These are phyloP conservation scores for Rhagium mordax DNA, from an alignment of 2,888 invertebrate species.

Conservation along the genomic window DNA sequence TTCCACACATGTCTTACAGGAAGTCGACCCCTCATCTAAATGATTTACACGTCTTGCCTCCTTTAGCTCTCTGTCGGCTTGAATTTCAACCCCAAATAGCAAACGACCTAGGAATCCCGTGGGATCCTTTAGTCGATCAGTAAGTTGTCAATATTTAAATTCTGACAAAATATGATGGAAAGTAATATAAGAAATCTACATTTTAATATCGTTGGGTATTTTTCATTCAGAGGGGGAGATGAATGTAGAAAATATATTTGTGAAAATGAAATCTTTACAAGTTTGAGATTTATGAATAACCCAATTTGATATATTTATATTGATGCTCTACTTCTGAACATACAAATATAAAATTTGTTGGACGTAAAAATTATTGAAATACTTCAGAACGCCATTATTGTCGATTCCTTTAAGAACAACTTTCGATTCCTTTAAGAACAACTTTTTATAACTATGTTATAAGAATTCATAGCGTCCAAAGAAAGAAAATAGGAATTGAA, in stretches of 20 bases:
- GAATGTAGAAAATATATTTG: not conserved
- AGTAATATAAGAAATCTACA: not conserved
- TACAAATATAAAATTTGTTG: too few species aligned
- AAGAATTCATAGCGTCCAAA: too few species aligned
- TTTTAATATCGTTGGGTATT: not conserved
- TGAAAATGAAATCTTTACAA: not conserved
- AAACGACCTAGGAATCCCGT: not conserved
- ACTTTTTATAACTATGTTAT: too few species aligned
- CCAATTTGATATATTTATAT: too few species aligned
- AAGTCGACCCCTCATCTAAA: conserved; percentile 40
- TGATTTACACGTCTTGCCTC: conserved; percentile 43
- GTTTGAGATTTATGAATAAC: too few species aligned
- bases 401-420: too few species aligned
- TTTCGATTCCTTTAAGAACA: too few species aligned
- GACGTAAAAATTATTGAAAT: too few species aligned
- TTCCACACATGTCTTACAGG: conserved; percentile 31
- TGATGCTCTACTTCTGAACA: too few species aligned
- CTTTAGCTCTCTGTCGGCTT: conserved; percentile 40
- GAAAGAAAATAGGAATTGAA: too few species aligned
- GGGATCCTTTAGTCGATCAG: not conserved
- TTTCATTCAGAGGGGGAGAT: not conserved
- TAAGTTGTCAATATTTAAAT: conserved; percentile 5
- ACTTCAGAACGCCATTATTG: too few species aligned
- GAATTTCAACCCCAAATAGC: conserved; percentile 29
- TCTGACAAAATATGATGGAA: not conserved